phyloP scores from a whole-genome alignment of 1,140 invertebrate species.

The Drosophila pandora region DNA sequence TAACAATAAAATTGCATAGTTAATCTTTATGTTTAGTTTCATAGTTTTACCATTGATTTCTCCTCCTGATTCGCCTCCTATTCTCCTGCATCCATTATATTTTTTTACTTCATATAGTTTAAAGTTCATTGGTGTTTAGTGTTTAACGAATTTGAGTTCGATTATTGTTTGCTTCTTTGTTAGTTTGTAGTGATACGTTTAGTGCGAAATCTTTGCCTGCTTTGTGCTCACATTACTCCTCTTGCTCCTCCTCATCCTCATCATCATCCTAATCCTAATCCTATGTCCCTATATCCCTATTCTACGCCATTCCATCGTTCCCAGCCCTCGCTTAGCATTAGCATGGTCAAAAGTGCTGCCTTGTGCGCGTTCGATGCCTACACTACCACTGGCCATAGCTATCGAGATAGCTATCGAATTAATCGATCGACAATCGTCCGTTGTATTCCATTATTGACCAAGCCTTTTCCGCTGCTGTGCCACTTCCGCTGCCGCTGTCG shows the following conservation, averaged over 20 bases:
- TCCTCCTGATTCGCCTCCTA: neutral
- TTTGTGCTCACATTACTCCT: slow-evolving; percentile 41
- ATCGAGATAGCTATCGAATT: slow-evolving; percentile 13
- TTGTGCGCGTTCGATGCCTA: slow-evolving; percentile 48
- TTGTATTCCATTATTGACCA: slow-evolving; percentile 32
- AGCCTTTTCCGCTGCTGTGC: slow-evolving; percentile 28
- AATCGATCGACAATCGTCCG: slow-evolving; percentile 1
- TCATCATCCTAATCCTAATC: slow-evolving; percentile 38
- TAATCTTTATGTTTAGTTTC: slow-evolving; percentile 62
- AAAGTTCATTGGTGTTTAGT: slow-evolving; percentile 68
- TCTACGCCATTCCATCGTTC: slow-evolving; percentile 25
- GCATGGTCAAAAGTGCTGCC: slow-evolving; percentile 37
- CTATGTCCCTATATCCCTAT: slow-evolving; percentile 17
- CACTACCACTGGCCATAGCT: slow-evolving; percentile 13
- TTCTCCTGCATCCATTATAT: slow-evolving; percentile 1
- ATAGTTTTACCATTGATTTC: slow-evolving; percentile 64
- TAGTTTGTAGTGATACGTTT: slow-evolving; percentile 73
- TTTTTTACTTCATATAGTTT: slow-evolving; percentile 43
- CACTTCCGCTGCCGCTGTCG: slow-evolving; percentile 27
- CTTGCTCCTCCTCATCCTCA: slow-evolving; percentile 35
- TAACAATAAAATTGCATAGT: slow-evolving; percentile 82
- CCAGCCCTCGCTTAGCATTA: slow-evolving; percentile 10
- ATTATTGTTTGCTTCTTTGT: slow-evolving; percentile 72
- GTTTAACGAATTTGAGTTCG: slow-evolving; percentile 70
- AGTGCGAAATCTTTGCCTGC: slow-evolving; percentile 77